phyloP scores from a whole-genome alignment of 2,888 invertebrate species.

The Cerastoderma edule region DNA sequence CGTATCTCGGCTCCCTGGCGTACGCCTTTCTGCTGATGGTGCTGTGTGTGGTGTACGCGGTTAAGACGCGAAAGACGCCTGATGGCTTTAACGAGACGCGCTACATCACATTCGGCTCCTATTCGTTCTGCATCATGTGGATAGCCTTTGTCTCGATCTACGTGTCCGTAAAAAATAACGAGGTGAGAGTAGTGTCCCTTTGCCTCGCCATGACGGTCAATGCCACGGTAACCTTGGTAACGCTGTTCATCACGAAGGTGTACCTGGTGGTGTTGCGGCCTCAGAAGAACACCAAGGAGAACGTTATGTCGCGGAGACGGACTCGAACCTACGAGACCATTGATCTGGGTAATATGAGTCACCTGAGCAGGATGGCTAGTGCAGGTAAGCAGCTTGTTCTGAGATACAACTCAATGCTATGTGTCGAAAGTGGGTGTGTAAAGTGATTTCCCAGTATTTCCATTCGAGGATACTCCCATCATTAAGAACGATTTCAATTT shows the following conservation, averaged over 20 bases:
- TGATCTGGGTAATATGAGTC: conserved; percentile 40
- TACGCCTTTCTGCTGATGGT: conserved; percentile 86
- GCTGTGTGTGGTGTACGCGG: conserved; percentile 86
- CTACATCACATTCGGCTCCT: conserved; percentile 86
- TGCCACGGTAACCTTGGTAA: conserved; percentile 85
- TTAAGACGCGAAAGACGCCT: conserved; percentile 86
- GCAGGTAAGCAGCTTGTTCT: conserved; percentile 51
- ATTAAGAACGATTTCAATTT: background rate
- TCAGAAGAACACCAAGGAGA: conserved; percentile 86
- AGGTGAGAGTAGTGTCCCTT: conserved; percentile 85
- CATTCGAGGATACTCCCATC: background rate
- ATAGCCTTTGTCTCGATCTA: conserved; percentile 86
- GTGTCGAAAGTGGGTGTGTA: background rate
- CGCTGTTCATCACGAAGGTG: conserved; percentile 86
- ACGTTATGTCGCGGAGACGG: conserved; percentile 84
- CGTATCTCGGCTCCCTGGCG: conserved; percentile 85
- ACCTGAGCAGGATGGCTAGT: conserved; percentile 55
- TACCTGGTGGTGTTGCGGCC: conserved; percentile 86
- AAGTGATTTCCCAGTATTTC: background rate
- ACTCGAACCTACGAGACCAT: conserved; percentile 51
- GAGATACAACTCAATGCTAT: background rate
- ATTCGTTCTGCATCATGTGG: conserved; percentile 86
- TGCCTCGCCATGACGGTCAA: conserved; percentile 86
- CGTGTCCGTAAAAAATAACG: conserved; percentile 85
- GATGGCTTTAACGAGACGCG: conserved; percentile 87